A percentile compares a stretch with the other conserved stretches of the same genome.
phyloP scores from a whole-genome alignment of 2,797 vertebrate species.

The Anguilla megastoma region DNA sequence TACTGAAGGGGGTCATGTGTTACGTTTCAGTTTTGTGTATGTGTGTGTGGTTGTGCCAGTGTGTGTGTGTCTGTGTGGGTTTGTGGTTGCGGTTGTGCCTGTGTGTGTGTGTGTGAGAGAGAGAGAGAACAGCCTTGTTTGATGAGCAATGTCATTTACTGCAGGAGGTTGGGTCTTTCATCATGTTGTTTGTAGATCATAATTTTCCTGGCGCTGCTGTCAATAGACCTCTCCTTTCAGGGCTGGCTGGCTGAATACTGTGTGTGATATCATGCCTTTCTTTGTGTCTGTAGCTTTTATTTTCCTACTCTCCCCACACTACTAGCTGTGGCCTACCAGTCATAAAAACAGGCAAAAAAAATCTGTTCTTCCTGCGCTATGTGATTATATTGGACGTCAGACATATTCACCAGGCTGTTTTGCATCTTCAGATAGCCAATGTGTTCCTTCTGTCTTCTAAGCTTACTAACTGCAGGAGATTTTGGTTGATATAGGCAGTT shows the following conservation, averaged over 20 bases:
- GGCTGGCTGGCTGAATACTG: neutral
- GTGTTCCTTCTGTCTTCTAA: neutral
- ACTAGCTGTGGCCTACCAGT: neutral
- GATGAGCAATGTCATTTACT: neutral
- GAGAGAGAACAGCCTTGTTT: neutral
- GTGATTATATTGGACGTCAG: neutral
- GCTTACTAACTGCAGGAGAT: neutral
- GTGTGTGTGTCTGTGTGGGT: neutral
- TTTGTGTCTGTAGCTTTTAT: neutral
- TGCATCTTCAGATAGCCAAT: neutral
- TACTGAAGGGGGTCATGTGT: neutral
- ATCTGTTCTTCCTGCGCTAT: neutral
- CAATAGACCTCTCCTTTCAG: neutral
- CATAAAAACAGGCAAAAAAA: neutral
- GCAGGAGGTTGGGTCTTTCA: neutral
- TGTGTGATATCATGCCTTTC: neutral
- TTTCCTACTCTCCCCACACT: neutral
- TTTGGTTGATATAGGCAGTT: neutral
- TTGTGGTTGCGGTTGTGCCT: neutral
- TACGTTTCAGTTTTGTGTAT: neutral
- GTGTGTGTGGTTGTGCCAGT: neutral
- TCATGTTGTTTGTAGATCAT: constrained; percentile 6
- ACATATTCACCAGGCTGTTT: neutral
- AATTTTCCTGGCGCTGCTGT: neutral
- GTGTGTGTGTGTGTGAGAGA: neutral